Base-by-base conservation (phyloP, 2,888 invertebrate genomes). In the Pheosia tremula region DNA sequence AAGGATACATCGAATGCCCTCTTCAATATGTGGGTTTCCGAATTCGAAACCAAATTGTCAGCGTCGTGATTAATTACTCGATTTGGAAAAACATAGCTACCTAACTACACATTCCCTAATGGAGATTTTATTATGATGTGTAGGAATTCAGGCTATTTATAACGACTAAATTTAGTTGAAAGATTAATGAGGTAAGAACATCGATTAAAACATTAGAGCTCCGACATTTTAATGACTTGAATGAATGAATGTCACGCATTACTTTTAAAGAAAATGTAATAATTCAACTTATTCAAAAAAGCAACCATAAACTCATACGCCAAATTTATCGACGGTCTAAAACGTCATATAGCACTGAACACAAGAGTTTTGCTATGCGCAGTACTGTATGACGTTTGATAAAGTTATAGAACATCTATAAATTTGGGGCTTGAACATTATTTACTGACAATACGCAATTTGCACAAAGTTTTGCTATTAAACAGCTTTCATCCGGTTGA, bases 401-500 rank as follows among this genome's bases (percentile, higher is more conserved):
- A 24, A 24, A 24, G 24, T 24, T 24, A 24, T 24, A 47, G 11
- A 47, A n/a, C 4, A 47, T 5, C n/a, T 4, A 47, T 47, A 47
- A 47, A 47, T 6, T 47, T 24, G 24, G 24, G 24, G 41, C n/a
- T 47, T n/a, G 11, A n/a, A 47, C 47, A 47, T 47, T 11, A 47
- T 47, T 11, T 43, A 43, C 43, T n/a, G n/a, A n/a, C 47, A 47
- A 47, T 47, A 5, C 4, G 47, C 47, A 47, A 47, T 63, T 53
- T 47, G 56, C 56, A 59, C 47, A 64, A 68, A 66, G 50, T 62
- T 62, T 63, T 60, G 66, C 47, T 72, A 72, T 59, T 61, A 49
- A 63, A 63, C 62, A 65, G 64, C 64, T 53, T 74, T 69, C 59
- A 61, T 59, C 61, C 63, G 58, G 59, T 57, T 62, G 61, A 68